Evolutionary conservation across 2,797 vertebrate genomes (phyloP), one percentile per base, ranked within the genome.

Genomic region (Sardinella longiceps): DNA sequence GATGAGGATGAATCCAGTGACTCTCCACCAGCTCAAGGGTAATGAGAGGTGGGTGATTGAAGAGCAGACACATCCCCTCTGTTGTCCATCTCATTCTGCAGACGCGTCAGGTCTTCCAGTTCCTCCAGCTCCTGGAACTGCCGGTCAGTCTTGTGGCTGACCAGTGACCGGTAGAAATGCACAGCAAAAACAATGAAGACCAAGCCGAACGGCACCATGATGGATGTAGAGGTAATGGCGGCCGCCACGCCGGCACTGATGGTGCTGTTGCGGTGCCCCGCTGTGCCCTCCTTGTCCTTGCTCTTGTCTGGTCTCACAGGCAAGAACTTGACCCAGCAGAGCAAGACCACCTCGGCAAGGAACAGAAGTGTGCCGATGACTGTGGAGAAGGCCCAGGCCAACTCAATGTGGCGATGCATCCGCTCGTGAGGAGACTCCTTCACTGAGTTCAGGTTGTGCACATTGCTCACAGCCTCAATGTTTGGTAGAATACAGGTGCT

Each of bases 401-500:
- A 95, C 92, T 99, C 98, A 0, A 99, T 99, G 94, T 99, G 94
- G 87, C 91, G 95, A 82, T 99, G 98, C 98, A 99, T 99, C 77
- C 97, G 97, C 94, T 99, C 98, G 0, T 99, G 98, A 0, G 98
- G 98, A 0, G 98, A 99, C 88, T 99, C 98, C 83, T 98, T 96
- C 6, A 99, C 98, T 0, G 98, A 99, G 95, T 99, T 99, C 91
- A 99, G 97, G 91, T 99, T 99, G 92, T 99, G 98, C 60, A 99
- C 97, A 0, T 99, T 99, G 95, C 98, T 99, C 77, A 99, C 98
- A 0, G 98, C 98, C 93, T 99, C 98, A 0, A 99, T 96, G 80
- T 99, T 98, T 0, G 98, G 98, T 81, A 99, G 96, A 90, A 99
- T 99, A 91, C 98, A 99, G 90, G 98, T 99, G 93, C 98, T 99